Evolutionary conservation across 35 echinoderm and acorn worm species (phyloP), one percentile per base, ranked within the genome.

Genomic region (Ophiothrix spiculata): DNA sequence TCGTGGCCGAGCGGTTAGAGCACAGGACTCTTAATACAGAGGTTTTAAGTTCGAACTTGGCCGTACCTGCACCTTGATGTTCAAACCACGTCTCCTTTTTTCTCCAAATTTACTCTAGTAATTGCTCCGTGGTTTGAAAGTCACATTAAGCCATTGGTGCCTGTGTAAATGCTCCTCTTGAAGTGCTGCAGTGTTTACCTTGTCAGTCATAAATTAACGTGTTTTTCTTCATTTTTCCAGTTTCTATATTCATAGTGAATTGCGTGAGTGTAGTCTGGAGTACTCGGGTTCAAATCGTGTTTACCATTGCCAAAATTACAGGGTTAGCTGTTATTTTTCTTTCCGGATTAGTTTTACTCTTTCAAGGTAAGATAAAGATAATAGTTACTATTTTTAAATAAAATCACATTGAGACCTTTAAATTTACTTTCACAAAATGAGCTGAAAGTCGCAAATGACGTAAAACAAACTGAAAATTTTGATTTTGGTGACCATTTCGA

Each of bases 331-430:
- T 95, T 46, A 95, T 95, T 56, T 83, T 92, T 29, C 25, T 91
- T 17, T 85, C 93, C 1, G 93, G 93, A 1, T 34, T 95, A 25
- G 86, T 95, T 39, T 36, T 91, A 11, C 74, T 95, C 16, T 74
- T 54, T 42, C 84, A 95, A 92, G 93, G 93, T 95, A 87, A 77
- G n/a, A n/a, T n/a, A n/a, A n/a, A n/a, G n/a, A n/a, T n/a, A n/a
- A n/a, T n/a, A n/a, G n/a, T n/a, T n/a, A n/a, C n/a, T n/a, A n/a
- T n/a, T n/a, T n/a, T n/a, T n/a, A n/a, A n/a, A n/a, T n/a, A n/a
- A n/a, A n/a, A n/a, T n/a, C n/a, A n/a, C n/a, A n/a, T n/a, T n/a
- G n/a, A n/a, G n/a, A n/a, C n/a, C n/a, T n/a, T n/a, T n/a, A n/a
- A n/a, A n/a, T n/a, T n/a, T n/a, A n/a, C n/a, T n/a, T n/a, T n/a